A percentile compares a stretch with the other conserved stretches of the same genome.
Conservation (phyloP, 1,140 invertebrate species). For the Lasioglossum baleicum region DNA sequence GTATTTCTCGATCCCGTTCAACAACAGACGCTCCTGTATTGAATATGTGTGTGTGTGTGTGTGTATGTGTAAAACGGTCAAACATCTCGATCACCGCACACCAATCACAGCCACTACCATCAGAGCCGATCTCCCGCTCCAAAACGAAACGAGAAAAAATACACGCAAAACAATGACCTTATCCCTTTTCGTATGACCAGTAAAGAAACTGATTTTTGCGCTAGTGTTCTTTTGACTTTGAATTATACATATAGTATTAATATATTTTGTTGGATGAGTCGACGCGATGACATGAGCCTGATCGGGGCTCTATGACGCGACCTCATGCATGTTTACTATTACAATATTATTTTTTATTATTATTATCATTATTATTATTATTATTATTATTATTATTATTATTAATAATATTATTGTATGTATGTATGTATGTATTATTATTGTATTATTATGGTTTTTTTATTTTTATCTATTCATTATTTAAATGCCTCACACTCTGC, state of each 20-base stretch:
- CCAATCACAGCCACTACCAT: not conserved
- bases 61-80: not conserved
- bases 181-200: conserved; percentile 22
- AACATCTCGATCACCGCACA: not conserved
- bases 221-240: conserved; percentile 37
- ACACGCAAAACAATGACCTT: not conserved
- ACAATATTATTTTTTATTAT: conserved; percentile 71
- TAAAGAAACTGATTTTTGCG: conserved; percentile 26
- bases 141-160: too few relatives aligned
- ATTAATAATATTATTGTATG: conserved; percentile 67
- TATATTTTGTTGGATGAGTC: conserved; percentile 78
- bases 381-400: conserved; percentile 65
- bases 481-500: not conserved
- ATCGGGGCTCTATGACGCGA: conserved; percentile 51
- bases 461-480: conserved; percentile 42
- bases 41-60: too few relatives aligned
- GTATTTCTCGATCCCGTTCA: not conserved
- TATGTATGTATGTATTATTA: conserved; percentile 53
- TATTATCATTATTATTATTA: conserved; percentile 58
- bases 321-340: conserved; percentile 76
- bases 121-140: conserved; percentile 25
- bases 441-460: conserved; percentile 41
- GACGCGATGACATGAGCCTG: conserved; percentile 50
- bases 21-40: not conserved
- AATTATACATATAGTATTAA: conserved; percentile 73